Evolutionary conservation across 1,140 invertebrate genomes (phyloP), one percentile per base, ranked within the genome.

Genomic region (Sminthurinus signatus): DNA sequence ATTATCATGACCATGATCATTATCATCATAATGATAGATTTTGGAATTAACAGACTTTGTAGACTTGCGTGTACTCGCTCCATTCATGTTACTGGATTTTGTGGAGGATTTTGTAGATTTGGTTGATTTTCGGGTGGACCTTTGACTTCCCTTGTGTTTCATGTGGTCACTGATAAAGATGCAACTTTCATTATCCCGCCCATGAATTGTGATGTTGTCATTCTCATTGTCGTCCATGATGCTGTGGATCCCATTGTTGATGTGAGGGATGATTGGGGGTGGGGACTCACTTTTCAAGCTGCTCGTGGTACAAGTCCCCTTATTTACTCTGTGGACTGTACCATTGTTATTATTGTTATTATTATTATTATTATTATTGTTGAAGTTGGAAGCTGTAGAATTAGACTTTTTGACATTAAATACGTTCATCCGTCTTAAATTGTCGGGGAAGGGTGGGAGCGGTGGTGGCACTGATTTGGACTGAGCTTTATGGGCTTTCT

Each of bases 351-450:
- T n/a, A n/a, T n/a, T n/a, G n/a, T n/a, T n/a, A n/a, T n/a, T n/a
- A n/a, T n/a, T n/a, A n/a, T n/a, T n/a, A n/a, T n/a, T n/a, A n/a
- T n/a, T n/a, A n/a, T n/a, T n/a, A n/a, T n/a, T n/a, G n/a, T n/a
- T n/a, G n/a, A n/a, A n/a, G 46, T 51, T 54, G 44, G 8, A 29
- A 19, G 14, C 14, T 3, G 14, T 31, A 12, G 12, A 8, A 15
- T 8, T 1, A 31, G 28, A 28, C 36, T 4, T 10, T 17, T 54
- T 54, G 12, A 80, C 48, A 80, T 81, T 1, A 77, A 78, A 74
- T 78, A 48, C 76, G 79, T 29, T 78, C 78, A 67, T 76, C 77
- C 50, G 76, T 76, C 59, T 57, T 2, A 78, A 77, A 21, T 52
- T 52, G 25, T 14, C 50, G 3, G 50, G 50, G 50, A 52, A 52